Evolutionary conservation across 2,888 invertebrate species (phyloP), one percentile per base, ranked within the genome.

Genomic region (Tipula lateralis): DNA sequence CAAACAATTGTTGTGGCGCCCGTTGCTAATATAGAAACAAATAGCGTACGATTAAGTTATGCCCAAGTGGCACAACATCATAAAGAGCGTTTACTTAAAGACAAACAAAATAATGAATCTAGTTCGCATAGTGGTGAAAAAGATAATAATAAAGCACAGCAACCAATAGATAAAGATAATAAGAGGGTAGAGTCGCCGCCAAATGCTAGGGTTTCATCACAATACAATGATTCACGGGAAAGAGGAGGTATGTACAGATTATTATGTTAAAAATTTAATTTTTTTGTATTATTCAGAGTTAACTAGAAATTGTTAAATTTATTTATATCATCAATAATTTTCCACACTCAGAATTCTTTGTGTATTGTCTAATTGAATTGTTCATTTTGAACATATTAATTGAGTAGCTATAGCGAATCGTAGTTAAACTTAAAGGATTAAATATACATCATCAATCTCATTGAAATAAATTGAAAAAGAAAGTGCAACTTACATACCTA

Each of bases 31-130:
- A 66, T 66, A 66, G 66, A 66, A 24, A 12, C 66, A 9, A 66
- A 66, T 24, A 66, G 19, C 24, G 80, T 84, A 36, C 89, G 91
- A 86, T 91, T 93, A 88, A 93, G 93, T 88, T 93, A 93, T 89
- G 93, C 93, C 86, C 93, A 93, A 89, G 93, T 93, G 85, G 93
- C 93, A 50, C 93, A 93, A 88, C 93, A 93, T 88, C 92, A 92
- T 87, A 92, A 92, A 87, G 92, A 93, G 86, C 89, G 89, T 66
- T 86, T 88, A 34, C 87, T 88, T 84, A 87, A 88, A 81, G 89
- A 87, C 50, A 86, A 86, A 83, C 86, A 86, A 83, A 85, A 85
- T 29, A 84, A 12, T 29, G 44, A 84, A 84, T 29, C 86, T 50
- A 84, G 81, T 44, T 84, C 83, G 24, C 84, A 83, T 66, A 44